Conservation (phyloP, 2,113 vertebrate species). For the Vulpes ferrilata region DNA sequence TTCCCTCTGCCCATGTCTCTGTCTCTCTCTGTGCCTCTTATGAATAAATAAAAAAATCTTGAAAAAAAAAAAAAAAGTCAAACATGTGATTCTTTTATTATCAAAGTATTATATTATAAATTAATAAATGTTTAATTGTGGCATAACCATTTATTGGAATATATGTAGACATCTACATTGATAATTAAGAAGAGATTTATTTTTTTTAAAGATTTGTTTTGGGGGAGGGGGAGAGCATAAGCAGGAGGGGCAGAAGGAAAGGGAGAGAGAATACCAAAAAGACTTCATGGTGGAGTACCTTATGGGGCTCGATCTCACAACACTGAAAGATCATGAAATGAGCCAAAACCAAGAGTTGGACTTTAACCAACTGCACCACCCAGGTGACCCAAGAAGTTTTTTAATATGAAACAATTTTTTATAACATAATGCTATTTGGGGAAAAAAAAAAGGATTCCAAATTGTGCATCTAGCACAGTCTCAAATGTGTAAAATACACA, state of each 20-base stretch:
- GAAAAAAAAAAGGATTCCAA: background rate
- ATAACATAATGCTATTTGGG: background rate
- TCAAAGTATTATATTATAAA: conserved; percentile 46
- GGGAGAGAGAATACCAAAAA: background rate
- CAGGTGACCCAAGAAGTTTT: background rate
- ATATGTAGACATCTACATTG: background rate
- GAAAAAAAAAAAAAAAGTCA: background rate
- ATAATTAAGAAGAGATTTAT: conserved; percentile 20
- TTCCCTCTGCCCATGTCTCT: too few relatives aligned
- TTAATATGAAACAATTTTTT: conserved; percentile 55
- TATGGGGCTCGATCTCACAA: background rate
- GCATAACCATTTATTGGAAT: background rate
- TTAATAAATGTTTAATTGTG: background rate
- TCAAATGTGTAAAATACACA: background rate
- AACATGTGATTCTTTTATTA: conserved; percentile 27
- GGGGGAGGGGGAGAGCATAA: background rate
- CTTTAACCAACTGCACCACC: background rate
- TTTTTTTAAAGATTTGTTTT: background rate
- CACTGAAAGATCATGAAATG: background rate
- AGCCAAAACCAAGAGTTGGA: background rate
- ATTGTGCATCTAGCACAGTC: background rate
- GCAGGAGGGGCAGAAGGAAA: background rate
- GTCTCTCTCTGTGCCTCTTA: too few relatives aligned
- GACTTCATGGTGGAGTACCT: background rate
- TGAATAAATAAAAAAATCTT: too few relatives aligned